Evolutionary conservation across 2,888 invertebrate species (phyloP), one percentile per base, ranked within the genome.

Genomic region (Ceraclea dissimilis): DNA sequence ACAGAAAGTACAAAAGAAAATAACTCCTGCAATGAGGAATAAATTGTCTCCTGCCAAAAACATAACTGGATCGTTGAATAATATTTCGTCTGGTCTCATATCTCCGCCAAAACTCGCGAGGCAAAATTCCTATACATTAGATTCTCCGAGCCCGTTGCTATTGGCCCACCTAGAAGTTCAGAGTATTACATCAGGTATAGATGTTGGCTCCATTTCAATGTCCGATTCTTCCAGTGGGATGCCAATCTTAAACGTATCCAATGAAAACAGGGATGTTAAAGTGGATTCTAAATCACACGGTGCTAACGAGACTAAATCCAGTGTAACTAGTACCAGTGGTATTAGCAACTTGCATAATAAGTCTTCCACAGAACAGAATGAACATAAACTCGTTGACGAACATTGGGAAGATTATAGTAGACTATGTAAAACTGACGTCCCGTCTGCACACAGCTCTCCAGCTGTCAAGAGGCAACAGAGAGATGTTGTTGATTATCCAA

Each of bases 41-140:
- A 62, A 56, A 34, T 48, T 62, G n/a, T 62, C 62, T 21, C 62
- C 62, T 13, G 56, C 62, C 2, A 62, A 62, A 48, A 62, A 62
- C 57, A 54, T 62, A 6, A 62, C 77, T 6, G 77, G 78, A 1
- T 78, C 78, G n/a, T 67, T 78, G 0, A 72, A 73, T 61, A 71
- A 78, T 60, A 67, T 78, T 51, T 70, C 75, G 55, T 69, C 68
- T 11, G 71, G 72, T 8, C 70, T 70, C 62, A 59, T 66, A 1
- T 65, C 67, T 55, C 60, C 58, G 13, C 71, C 76, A 4, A 70
- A 73, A 62, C 69, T 88, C 54, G 75, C 84, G 11, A 77, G 90
- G 51, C 87, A 88, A 65, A 83, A 86, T 60, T 92, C 92, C 0
- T 92, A 91, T 66, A 86, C 88, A 1, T 70, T 92, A 49, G 83